A percentile compares a stretch with the other conserved stretches of the same genome.
These are phyloP conservation scores for Acanthacorydalis orientalis DNA, from an alignment of 2,888 invertebrate genomes.

Conservation along the genomic window DNA sequence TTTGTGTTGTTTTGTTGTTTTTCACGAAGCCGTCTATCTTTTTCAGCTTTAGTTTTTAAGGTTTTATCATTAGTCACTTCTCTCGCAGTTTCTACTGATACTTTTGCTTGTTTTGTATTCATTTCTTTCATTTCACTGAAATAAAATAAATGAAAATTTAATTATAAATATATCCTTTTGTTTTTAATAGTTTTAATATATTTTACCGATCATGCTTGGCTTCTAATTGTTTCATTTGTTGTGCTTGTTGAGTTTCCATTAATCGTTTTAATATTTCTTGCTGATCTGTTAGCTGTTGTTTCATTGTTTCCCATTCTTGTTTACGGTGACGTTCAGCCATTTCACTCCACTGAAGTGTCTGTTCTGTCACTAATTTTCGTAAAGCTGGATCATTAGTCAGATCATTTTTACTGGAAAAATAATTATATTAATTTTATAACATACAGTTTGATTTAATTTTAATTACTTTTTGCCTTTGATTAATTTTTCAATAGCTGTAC, in stretches of 20 bases:
- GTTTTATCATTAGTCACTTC: slow-evolving; percentile 88
- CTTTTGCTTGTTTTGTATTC: slow-evolving; percentile 86
- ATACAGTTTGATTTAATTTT: background rate
- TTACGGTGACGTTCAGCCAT: slow-evolving; percentile 69
- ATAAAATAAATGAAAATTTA: slow-evolving; percentile 7
- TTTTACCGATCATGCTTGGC: slow-evolving; percentile 66
- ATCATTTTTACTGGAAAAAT: slow-evolving; percentile 53
- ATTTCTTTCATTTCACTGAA: slow-evolving; percentile 85
- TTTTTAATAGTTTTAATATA: background rate
- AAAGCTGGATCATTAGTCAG: slow-evolving; percentile 60
- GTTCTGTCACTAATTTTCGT: slow-evolving; percentile 73
- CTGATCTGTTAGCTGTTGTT: slow-evolving; percentile 73
- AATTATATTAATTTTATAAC: background rate
- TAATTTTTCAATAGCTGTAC: slow-evolving; percentile 79
- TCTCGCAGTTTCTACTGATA: slow-evolving; percentile 92
- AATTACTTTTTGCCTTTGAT: slow-evolving; percentile 83
- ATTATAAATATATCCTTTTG: background rate
- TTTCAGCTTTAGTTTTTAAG: slow-evolving; percentile 90
- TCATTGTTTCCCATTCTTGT: slow-evolving; percentile 69
- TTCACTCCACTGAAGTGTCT: slow-evolving; percentile 89
- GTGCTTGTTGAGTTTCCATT: slow-evolving; percentile 65
- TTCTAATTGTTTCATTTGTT: slow-evolving; percentile 79
- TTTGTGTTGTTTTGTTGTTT: slow-evolving; percentile 97
- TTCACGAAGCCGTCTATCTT: slow-evolving; percentile 81
- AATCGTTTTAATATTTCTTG: slow-evolving; percentile 49